Base-by-base conservation (phyloP, 1,140 invertebrate species). In the Aplysia californica region DNA sequence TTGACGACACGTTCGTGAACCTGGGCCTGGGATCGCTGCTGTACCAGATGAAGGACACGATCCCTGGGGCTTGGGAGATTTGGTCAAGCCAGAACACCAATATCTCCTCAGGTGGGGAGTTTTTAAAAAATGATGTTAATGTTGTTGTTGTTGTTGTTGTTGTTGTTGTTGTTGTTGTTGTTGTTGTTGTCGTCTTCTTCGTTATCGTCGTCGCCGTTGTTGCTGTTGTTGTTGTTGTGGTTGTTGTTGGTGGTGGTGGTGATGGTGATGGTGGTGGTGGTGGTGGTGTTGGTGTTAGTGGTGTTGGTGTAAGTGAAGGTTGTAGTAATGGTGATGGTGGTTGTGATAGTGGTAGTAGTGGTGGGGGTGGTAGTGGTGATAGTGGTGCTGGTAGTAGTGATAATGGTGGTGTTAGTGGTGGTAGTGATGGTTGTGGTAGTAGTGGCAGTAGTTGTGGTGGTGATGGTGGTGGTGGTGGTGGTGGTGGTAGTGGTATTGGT, bases 1-100 rank as follows among this genome's bases (percentile, higher is more conserved):
- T 88, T 76, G 87, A 88, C 74, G 87, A 88, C 69, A 87, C 86
- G 0, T 88, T 87, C 78, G 78, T 87, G 18, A 88, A 88, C 75
- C 36, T 88, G 35, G 86, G 83, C 23, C 41, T 88, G 0, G 87
- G 87, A 2, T 71, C 80, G 18, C 64, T 85, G 20, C 74, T 87
- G 36, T 66, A 33, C 3, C 59, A 83, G 39, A 61, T 81, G 21
- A 70, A 59, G 41, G 31, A 71, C 1, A 39, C 78, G 1, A 82
- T 85, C 56, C 73, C 77, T 21, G 74, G 74, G 2, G 77, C 76
- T 10, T 76, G 74, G 55, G 2, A 66, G 15, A 64, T 65, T 20
- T 87, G 86, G 86, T 15, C 20, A n/a, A n/a, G 20, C 38, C 65
- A 79, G 23, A 87, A 87, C 68, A 68, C 78, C 10, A 84, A 87